Evolutionary conservation across 2,113 vertebrate genomes (phyloP).

Genomic region (Dissostichus mawsoni): DNA sequence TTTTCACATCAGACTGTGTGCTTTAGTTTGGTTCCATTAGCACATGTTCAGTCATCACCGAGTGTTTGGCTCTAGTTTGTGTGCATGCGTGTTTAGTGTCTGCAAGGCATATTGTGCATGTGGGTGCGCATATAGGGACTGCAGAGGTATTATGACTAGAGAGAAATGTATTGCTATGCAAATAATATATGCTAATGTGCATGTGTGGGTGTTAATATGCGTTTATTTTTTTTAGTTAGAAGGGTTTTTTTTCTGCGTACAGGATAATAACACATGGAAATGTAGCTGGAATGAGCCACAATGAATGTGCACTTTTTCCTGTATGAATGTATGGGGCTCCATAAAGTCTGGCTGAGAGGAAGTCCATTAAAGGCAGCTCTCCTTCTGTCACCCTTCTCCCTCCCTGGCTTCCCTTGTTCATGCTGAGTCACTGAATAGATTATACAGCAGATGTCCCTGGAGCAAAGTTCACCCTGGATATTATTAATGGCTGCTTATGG

Average conservation of each 20-base stretch:
- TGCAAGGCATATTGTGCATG: not conserved
- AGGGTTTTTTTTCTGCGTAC: slow-evolving; percentile 2
- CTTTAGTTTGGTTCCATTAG: slow-evolving; percentile 56
- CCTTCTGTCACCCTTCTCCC: slow-evolving; percentile 41
- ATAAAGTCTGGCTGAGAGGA: slow-evolving; percentile 43
- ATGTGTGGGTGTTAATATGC: slow-evolving; percentile 29
- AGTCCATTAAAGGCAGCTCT: slow-evolving; percentile 56
- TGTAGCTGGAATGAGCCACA: slow-evolving; percentile 3
- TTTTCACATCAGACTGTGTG: slow-evolving; percentile 31
- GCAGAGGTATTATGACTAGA: slow-evolving; percentile 30
- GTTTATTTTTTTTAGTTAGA: not conserved
- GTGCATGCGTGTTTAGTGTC: slow-evolving; percentile 24
- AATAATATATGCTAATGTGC: slow-evolving; percentile 50
- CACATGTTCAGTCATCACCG: slow-evolving; percentile 15
- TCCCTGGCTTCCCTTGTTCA: slow-evolving; percentile 44
- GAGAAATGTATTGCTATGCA: slow-evolving; percentile 42
- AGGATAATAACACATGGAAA: slow-evolving; percentile 9
- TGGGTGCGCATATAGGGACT: not conserved
- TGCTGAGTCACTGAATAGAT: slow-evolving; percentile 70
- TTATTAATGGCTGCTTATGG: slow-evolving; percentile 38
- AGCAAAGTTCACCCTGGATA: slow-evolving; percentile 54
- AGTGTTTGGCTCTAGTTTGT: slow-evolving; percentile 15
- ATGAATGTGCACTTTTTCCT: slow-evolving; percentile 24
- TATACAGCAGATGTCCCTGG: slow-evolving; percentile 52
- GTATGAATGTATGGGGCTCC: slow-evolving; percentile 3